Base-by-base conservation (phyloP, 2,113 vertebrate species). In the Falco punctatus region DNA sequence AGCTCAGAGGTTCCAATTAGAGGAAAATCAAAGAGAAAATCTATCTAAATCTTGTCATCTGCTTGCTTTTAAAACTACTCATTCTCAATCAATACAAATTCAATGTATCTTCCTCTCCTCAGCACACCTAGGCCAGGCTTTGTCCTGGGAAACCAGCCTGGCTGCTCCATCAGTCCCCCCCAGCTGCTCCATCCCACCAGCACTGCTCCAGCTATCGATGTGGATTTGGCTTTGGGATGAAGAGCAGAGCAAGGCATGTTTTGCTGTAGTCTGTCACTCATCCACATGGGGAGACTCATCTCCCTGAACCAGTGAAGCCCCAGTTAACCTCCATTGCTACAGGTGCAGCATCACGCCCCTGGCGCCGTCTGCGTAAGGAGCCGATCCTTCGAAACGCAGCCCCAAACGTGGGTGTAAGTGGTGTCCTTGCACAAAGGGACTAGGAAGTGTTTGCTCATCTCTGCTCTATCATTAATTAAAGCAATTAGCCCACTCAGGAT, bases 201-300 rank as follows among this genome's bases (percentile, higher is more conserved):
- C 7, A 4, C 58, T 35, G 81, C 81, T 92, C 51, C 72, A 7
- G 2, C 65, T 65, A 38, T 69, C 3, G 2, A 72, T 59, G 52
- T 4, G 33, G 67, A 23, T 77, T 78, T 84, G 82, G 62, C 77
- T 67, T 72, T 20, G 84, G 64, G 74, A 51, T 27, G 70, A 69
- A 70, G 44, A 81, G 90, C 79, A 88, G 74, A 59, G n/a, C 23
- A 28, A 40, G 78, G 5, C 38, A 16, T 1, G 1, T 73, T 72
- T 81, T 81, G 7, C 44, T 55, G 80, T 58, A 28, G 44, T 12
- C 26, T 6, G 19, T 15, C 33, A 30, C 33, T 40, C 51, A 22
- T 7, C 32, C 9, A 2, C 5, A 2, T 0, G 1, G 6, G 32
- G 42, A 85, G 30, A 32, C 8, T 2, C 13, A n/a, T 38, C 49